Evolutionary conservation across 2,113 vertebrate species (phyloP).

Genomic region (Petroica traversi): DNA sequence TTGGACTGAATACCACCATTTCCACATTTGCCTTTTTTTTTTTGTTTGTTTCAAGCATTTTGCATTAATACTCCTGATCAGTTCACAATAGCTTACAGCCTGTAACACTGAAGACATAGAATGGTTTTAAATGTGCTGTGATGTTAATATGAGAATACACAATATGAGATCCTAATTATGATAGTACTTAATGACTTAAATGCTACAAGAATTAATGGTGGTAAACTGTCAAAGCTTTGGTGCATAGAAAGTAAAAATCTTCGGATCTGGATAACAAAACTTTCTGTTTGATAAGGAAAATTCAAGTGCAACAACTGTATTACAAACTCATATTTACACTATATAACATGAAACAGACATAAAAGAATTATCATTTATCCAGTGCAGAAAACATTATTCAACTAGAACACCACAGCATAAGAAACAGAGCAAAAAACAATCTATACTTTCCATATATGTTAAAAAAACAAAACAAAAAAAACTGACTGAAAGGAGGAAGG

Average conservation of each 20-base stretch:
- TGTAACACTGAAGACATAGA: constrained; percentile 30
- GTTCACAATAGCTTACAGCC: constrained; percentile 40
- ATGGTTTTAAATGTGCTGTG: background rate
- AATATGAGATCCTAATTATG: background rate
- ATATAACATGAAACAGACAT: constrained; percentile 22
- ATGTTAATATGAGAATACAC: background rate
- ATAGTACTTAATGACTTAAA: background rate
- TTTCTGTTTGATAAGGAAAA: constrained; percentile 5
- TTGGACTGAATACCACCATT: constrained; percentile 51
- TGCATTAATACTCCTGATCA: constrained; percentile 39
- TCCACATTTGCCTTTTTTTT: constrained; percentile 18
- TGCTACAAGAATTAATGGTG: constrained; percentile 27
- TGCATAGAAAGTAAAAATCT: constrained; percentile 21
- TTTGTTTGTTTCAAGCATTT: constrained; percentile 8
- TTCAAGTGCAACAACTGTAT: constrained; percentile 35
- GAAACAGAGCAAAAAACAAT: background rate
- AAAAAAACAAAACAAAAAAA: background rate
- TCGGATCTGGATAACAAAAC: background rate
- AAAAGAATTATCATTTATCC: background rate
- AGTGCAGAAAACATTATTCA: background rate
- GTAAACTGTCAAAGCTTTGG: constrained; percentile 51
- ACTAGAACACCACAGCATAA: constrained; percentile 27
- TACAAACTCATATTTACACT: constrained; percentile 30
- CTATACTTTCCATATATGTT: background rate
- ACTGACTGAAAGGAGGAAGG: constrained; percentile 7